phyloP scores from a whole-genome alignment of 2,797 vertebrate genomes.

The Aphelocoma californica region DNA sequence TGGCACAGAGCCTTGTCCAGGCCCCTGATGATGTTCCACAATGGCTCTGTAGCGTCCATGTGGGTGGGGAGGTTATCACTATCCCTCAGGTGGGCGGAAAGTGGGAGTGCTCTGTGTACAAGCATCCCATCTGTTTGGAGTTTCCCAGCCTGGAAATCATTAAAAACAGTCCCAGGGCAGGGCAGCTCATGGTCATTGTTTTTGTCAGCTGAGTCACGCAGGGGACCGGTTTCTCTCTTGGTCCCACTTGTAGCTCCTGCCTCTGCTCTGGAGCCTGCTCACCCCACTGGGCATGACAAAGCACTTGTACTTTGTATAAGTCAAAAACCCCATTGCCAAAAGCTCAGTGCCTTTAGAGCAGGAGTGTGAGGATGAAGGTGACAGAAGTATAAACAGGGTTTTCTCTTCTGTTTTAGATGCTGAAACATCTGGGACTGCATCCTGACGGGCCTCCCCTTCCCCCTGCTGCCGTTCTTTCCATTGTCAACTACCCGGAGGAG shows the following conservation, averaged over 20 bases:
- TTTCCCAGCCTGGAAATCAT: background rate
- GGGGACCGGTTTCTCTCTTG: background rate
- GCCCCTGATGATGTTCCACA: background rate
- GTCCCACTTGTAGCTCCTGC: background rate
- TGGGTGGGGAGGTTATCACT: background rate
- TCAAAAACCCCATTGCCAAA: background rate
- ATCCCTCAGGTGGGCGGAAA: background rate
- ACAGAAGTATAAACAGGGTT: background rate
- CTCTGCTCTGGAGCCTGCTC: background rate
- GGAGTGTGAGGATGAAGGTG: background rate
- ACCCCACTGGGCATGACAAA: background rate
- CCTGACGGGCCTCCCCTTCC: constrained; percentile 77
- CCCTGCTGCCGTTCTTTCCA: constrained; percentile 76
- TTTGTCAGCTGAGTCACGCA: background rate
- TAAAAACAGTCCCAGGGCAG: background rate
- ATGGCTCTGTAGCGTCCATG: background rate
- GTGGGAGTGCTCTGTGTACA: background rate
- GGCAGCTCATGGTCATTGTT: background rate
- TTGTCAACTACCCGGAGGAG: constrained; percentile 77
- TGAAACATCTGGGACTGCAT: constrained; percentile 82
- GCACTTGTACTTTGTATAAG: background rate
- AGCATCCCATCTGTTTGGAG: background rate
- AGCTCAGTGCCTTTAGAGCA: background rate
- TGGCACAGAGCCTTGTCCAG: background rate
- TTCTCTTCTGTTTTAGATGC: constrained; percentile 75